A percentile compares a stretch with the other conserved stretches of the same genome.
These are phyloP conservation scores for Siderastrea siderea DNA, from an alignment of 92 coral and sea anemone genomes.

Conservation along the genomic window DNA sequence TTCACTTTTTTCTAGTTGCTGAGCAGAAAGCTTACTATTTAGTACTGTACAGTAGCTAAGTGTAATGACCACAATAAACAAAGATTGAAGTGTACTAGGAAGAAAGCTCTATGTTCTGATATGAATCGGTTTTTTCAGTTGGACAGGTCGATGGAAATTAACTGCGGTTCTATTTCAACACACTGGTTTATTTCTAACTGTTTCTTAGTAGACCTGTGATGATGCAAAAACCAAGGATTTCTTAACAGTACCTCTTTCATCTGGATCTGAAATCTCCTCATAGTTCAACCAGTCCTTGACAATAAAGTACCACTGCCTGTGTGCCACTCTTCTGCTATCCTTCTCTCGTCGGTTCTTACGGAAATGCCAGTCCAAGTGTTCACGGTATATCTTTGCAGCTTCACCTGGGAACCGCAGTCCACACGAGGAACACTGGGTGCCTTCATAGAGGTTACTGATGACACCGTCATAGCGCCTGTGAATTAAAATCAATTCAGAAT, in stretches of 20 bases:
- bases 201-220: no score
- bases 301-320: conserved; percentile 92
- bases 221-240: not conserved
- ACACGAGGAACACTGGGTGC: conserved; percentile 97
- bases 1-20: no score
- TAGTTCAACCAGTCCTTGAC: conserved; percentile 96
- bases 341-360: conserved; percentile 95
- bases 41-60: no score
- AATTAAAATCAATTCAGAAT: not conserved
- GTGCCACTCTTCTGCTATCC: conserved; percentile 89
- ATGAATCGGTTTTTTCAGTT: no score
- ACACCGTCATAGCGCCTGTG: conserved; percentile 83
- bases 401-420: conserved; percentile 95
- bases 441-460: conserved; percentile 79
- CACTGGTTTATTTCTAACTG: no score
- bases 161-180: no score
- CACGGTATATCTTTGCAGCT: conserved; percentile 87
- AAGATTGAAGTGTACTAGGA: no score
- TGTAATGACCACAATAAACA: no score
- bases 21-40: no score
- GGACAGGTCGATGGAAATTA: no score
- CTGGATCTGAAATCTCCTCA: conserved; percentile 97
- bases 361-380: conserved; percentile 99
- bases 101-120: no score
- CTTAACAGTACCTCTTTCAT: conserved; percentile 85